Evolutionary conservation across 2,113 vertebrate genomes (phyloP), one percentile per base, ranked within the genome.

Genomic region (Tetrax tetrax): DNA sequence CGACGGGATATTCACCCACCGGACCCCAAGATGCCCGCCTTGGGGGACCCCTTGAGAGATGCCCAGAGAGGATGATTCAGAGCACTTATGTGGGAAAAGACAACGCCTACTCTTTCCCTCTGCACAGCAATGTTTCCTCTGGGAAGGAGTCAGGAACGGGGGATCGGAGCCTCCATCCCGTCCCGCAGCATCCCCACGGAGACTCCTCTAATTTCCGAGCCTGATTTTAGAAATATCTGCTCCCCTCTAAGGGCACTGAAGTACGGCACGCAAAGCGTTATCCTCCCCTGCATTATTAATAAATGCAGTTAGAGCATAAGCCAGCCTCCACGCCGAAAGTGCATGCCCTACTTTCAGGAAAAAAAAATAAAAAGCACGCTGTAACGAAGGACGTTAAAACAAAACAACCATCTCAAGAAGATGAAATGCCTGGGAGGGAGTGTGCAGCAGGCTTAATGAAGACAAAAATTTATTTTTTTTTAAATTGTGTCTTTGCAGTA

Each of bases 261-360:
- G 68, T 18, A 69, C 92, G 8, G 71, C 75, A 35, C 35, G 48
- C 7, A 4, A 15, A 71, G 56, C 71, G 23, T 84, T 47, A 25
- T 59, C 18, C 68, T 87, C 75, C 81, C 28, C 71, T 96, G 87
- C 83, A 95, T 96, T 95, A 95, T 96, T 96, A 86, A 97, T 81
- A 48, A 93, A 27, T 2, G 25, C 72, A 24, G 84, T 13, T 29
- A 37, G 54, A 79, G 93, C 79, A 79, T 1, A 31, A 92, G 64
- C 61, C 84, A 82, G 63, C 9, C 68, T 71, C 76, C 38, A 9
- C 2, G 41, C 12, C 11, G 74, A 82, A 59, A 86, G 66, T 4
- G 51, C 3, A 41, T 51, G 93, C 48, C 95, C 96, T 94, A 95
- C 89, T 97, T 96, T 90, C 83, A 37, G 69, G 64, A 41, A 41